Evolutionary conservation across 64 coral and sea anemone species (phyloP).

Genomic region (Montipora sp.): DNA sequence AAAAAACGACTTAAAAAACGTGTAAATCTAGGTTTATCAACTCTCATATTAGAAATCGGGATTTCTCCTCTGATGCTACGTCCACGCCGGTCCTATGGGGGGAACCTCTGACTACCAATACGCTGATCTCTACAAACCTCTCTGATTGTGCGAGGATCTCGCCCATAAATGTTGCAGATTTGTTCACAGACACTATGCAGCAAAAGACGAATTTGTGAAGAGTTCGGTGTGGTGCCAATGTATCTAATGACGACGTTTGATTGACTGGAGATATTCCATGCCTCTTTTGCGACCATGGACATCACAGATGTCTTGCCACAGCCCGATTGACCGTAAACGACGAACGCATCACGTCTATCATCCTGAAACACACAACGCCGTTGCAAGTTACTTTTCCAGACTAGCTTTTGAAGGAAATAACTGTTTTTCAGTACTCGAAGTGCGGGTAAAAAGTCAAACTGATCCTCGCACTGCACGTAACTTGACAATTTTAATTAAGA

Average conservation of each 20-base stretch:
- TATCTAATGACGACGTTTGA: conserved; percentile 64
- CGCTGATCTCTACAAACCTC: conserved; percentile 39
- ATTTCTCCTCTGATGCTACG: too few relatives aligned
- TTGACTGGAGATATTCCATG: conserved; percentile 48
- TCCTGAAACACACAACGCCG: neutral
- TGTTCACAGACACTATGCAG: conserved; percentile 80
- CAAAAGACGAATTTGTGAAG: conserved; percentile 72
- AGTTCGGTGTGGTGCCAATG: conserved; percentile 79
- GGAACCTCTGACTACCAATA: too few relatives aligned
- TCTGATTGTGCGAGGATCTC: conserved; percentile 54
- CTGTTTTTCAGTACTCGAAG: too few relatives aligned
- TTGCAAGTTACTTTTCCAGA: too few relatives aligned
- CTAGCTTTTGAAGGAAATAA: too few relatives aligned
- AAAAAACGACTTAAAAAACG: too few relatives aligned
- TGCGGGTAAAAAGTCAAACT: too few relatives aligned
- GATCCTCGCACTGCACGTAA: too few relatives aligned
- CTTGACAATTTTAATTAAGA: too few relatives aligned
- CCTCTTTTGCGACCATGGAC: conserved; percentile 73
- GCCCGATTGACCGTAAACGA: conserved; percentile 75
- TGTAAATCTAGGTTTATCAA: too few relatives aligned
- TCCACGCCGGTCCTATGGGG: too few relatives aligned
- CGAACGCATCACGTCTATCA: conserved; percentile 39
- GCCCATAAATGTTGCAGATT: conserved; percentile 69
- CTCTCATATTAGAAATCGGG: too few relatives aligned
- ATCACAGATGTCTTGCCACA: conserved; percentile 86